phyloP scores from a whole-genome alignment of 2,113 vertebrate species.

The Serinus canaria region DNA sequence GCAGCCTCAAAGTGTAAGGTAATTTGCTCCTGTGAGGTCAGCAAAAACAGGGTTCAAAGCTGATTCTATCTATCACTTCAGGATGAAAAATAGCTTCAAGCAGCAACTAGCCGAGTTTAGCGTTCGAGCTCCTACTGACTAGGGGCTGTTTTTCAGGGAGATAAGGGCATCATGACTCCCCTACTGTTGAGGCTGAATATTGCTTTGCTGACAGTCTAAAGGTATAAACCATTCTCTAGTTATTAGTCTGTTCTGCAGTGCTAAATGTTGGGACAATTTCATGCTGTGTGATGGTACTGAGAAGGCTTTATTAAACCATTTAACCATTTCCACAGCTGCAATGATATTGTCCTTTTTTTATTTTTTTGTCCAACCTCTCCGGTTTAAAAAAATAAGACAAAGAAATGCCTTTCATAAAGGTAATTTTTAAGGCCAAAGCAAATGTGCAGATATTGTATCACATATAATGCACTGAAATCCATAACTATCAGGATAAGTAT shows the following conservation, averaged over 20 bases:
- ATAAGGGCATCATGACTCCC: constrained; percentile 1
- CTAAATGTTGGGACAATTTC: not conserved
- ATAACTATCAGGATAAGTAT: not conserved
- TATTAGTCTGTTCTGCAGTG: not conserved
- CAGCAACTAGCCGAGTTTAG: not conserved
- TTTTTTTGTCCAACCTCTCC: not conserved
- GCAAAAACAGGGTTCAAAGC: constrained; percentile 30
- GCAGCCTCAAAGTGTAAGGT: not conserved
- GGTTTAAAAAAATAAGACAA: not conserved
- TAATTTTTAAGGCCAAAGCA: not conserved
- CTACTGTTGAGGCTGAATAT: not conserved
- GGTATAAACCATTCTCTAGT: not conserved
- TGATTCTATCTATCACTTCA: constrained; percentile 7
- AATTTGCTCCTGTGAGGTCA: constrained; percentile 31
- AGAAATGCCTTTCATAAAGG: not conserved
- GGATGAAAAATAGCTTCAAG: not conserved
- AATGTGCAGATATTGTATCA: not conserved
- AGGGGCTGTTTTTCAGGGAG: not conserved
- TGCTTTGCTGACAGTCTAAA: not conserved
- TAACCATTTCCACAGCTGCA: not conserved
- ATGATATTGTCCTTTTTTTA: not conserved
- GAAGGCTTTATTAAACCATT: not conserved
- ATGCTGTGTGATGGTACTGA: not conserved
- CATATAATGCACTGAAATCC: not conserved
- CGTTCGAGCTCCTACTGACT: not conserved